Base-by-base conservation (phyloP, 2,113 vertebrate genomes). In the Corapipo altera region DNA sequence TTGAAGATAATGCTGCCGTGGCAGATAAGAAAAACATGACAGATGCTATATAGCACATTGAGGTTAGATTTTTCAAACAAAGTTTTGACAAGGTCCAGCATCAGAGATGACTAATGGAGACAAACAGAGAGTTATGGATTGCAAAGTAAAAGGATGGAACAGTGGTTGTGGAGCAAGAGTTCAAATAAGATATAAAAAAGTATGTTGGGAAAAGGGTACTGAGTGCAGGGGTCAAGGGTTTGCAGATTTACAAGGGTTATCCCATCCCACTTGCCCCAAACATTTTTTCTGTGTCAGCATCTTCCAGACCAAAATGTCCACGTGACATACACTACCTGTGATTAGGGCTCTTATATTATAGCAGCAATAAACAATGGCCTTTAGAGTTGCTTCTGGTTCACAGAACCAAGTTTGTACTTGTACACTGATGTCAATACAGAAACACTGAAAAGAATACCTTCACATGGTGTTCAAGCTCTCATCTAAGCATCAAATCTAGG, bases 1-100 rank as follows among this genome's bases (percentile, higher is more conserved):
- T 96, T 96, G 93, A 97, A 96, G 92, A 95, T 91, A 96, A 92
- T 61, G 71, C 57, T 93, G 91, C 48, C 30, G 0, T 46, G 73
- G 79, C 85, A 97, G 88, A 95, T 85, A 95, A 95, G 90, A 86
- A 92, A 94, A 92, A 73, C 46, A 44, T 91, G 95, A 96, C 83
- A 94, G 88, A 81, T 94, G 76, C 32, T 84, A 37, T 64, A 72
- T 6, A 75, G 79, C 62, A 96, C 46, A 61, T 15, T 57, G 39
- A 94, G 76, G 78, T 89, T 89, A 91, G 57, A 91, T 79, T 72
- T 93, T 93, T 90, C 80, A 95, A 95, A 93, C 76, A 88, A 92
- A 83, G 49, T 89, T 95, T 92, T 91, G 66, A 94, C 91, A 92
- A 92, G 86, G 49, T 44, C 41, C 79, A 78, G 70, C 2, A 0